These are phyloP conservation scores for Stichodactyla helianthus DNA, from an alignment of 64 coral and sea anemone species.

Conservation along the genomic window DNA sequence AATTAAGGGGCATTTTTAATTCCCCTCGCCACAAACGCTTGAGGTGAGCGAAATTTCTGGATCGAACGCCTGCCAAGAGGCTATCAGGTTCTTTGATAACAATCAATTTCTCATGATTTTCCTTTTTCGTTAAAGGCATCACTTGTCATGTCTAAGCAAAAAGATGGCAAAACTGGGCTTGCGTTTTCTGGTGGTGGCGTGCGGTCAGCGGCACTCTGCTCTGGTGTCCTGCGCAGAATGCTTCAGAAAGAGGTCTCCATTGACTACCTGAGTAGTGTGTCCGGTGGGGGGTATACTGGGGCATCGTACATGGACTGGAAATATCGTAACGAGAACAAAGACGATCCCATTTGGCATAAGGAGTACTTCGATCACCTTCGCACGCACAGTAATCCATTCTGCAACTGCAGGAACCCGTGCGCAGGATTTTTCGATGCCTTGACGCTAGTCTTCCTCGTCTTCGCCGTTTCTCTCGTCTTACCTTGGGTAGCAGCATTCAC, in stretches of 20 bases:
- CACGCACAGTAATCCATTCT: constrained; percentile 14
- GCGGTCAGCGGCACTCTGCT: constrained; percentile 65
- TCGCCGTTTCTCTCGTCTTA: constrained; percentile 41
- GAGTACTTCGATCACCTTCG: constrained; percentile 67
- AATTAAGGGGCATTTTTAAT: no score
- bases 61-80: no score
- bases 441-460: neutral
- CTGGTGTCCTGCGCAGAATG: constrained; percentile 58
- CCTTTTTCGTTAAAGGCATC: neutral
- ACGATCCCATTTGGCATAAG: constrained; percentile 60
- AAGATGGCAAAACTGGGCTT: constrained; percentile 23
- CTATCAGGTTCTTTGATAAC: no score
- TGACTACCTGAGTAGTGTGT: constrained; percentile 67
- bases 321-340: constrained; percentile 42
- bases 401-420: constrained; percentile 45
- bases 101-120: no score
- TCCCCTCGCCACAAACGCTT: no score
- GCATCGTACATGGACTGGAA: constrained; percentile 77
- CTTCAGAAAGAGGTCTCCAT: constrained; percentile 27
- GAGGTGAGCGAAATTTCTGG: no score
- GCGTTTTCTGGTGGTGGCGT: constrained; percentile 78
- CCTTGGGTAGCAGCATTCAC: constrained; percentile 25
- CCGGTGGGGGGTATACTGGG: constrained; percentile 59
- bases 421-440: constrained; percentile 37
- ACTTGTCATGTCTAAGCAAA: neutral